These are phyloP conservation scores for Coturnix japonica DNA, from an alignment of 2,113 vertebrate species.

Conservation along the genomic window DNA sequence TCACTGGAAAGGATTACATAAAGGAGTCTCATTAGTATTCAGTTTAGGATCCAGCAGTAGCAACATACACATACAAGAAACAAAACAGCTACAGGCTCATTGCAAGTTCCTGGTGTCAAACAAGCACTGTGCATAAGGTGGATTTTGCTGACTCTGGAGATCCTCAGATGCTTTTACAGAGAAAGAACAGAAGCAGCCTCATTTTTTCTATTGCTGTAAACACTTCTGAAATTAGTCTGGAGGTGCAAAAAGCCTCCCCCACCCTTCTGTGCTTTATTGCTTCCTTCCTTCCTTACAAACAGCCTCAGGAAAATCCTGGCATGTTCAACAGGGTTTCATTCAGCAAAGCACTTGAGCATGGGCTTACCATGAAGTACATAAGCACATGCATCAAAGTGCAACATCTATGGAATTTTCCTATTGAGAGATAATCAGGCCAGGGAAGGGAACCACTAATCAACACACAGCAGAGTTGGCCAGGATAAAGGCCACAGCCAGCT, in stretches of 20 bases:
- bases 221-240: background rate
- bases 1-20: background rate
- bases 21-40: background rate
- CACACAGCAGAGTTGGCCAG: background rate
- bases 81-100: background rate
- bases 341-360: background rate
- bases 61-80: background rate
- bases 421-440: background rate
- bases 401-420: background rate
- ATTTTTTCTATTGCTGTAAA: background rate
- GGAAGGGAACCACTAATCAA: background rate
- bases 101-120: background rate
- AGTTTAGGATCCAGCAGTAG: background rate
- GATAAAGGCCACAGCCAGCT: background rate
- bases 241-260: conserved; percentile 46
- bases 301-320: background rate
- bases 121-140: background rate
- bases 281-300: conserved; percentile 18
- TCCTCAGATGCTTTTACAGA: background rate
- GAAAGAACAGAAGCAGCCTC: conserved; percentile 14
- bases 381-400: background rate
- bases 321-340: background rate
- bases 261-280: conserved; percentile 28
- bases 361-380: background rate
- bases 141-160: conserved; percentile 40